Base-by-base conservation (phyloP, 2,888 invertebrate species). In the Leptopilina drosophilae region DNA sequence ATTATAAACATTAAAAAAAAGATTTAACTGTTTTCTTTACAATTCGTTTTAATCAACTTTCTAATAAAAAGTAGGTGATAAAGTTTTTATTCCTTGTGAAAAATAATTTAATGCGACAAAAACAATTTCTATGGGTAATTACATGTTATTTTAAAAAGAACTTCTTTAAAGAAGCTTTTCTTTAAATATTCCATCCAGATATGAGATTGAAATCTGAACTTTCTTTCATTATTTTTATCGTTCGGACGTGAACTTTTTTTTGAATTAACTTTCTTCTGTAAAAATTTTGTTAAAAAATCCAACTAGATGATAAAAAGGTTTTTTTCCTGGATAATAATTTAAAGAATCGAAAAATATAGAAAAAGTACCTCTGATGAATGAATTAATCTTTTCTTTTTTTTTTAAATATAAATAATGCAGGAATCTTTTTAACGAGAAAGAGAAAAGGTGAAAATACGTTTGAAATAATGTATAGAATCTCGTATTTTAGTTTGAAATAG, bases 221-320 rank as follows among this genome's bases (percentile, higher is more conserved):
- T 69, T 69, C 33, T 2, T 69, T 14, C 49, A 49, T 49, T 20
- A 20, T 20, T 0, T 20, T 15, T 12, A 49, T 67, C 49, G 42
- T 53, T 33, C 5, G 69, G 53, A 73, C 56, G 73, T 73, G 56
- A 73, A 56, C 56, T 56, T 56, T 33, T 1, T 73, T 8, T 33
- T 56, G 53, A 56, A 56, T 49, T 56, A 56, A 73, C 73, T 56
- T 73, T 73, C 73, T 53, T 73, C 56, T n/a, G 64, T 64, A 2
- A 5, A 59, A n/a, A 62, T 20, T 20, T 49, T 49, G 11, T 11
- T 42, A 5, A 42, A 42, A 42, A 42, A 42, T 42, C 8, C 7
- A 8, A 42, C 1, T 49, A 49, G 9, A 49, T 11, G 0, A 49
- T 2, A 8, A 49, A 49, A 8, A 49, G 12, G 2, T 49, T 11